Evolutionary conservation across 2,797 vertebrate species (phyloP).

Genomic region (Neoniphon sammara): DNA sequence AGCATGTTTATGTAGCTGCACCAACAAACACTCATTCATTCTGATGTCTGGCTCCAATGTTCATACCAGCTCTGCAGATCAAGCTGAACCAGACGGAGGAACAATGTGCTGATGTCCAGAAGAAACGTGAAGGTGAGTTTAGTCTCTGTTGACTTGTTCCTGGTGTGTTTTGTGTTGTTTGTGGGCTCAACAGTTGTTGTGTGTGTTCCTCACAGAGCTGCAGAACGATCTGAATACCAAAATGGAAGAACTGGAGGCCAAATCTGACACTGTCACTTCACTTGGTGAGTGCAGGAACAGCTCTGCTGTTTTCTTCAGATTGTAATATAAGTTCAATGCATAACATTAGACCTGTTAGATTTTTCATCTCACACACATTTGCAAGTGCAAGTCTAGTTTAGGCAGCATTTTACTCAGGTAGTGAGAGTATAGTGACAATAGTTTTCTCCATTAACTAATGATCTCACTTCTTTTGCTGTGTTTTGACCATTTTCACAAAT

Average conservation of each 20-base stretch:
- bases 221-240: constrained; percentile 45
- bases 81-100: constrained; percentile 35
- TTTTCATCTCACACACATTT: no score
- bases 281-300: constrained; percentile 49
- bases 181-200: neutral
- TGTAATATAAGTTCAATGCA: no score
- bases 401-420: no score
- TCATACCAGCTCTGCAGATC: constrained; percentile 43
- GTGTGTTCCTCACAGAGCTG: constrained; percentile 40
- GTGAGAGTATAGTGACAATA: no score
- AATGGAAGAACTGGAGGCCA: constrained; percentile 39
- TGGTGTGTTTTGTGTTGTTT: neutral
- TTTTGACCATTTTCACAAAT: no score
- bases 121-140: constrained; percentile 36
- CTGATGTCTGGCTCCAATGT: neutral
- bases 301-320: neutral
- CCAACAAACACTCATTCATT: neutral
- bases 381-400: no score
- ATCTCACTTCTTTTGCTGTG: no score
- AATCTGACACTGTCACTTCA: constrained; percentile 39
- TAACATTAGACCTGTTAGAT: no score
- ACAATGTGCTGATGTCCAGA: constrained; percentile 1
- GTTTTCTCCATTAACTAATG: no score
- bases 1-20: neutral
- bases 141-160: neutral